Evolutionary conservation across 2,797 vertebrate genomes (phyloP), one percentile per base, ranked within the genome.

Genomic region (Pantherophis alleghaniensis): DNA sequence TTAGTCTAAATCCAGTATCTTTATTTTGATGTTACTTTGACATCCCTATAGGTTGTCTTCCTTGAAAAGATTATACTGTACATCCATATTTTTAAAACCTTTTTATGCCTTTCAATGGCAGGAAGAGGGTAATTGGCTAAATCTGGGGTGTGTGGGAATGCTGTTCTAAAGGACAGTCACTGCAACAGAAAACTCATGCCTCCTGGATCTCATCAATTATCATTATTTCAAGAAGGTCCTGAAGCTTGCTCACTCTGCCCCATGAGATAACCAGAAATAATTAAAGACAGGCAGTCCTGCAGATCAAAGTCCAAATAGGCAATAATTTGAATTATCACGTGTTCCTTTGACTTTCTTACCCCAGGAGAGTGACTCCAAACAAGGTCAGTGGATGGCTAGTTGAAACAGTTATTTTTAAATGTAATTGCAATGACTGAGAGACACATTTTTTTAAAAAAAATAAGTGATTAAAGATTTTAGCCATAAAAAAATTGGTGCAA

Each of bases 401-500:
- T 74, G 32, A 74, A 37, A 37, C 16, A 4, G 16, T 37, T 37
- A 16, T 74, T 74, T 74, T 74, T 74, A 74, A 37, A 37, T 74
- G 18, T 90, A 92, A 42, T 83, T 94, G 4, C 92, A 24, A 91
- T 0, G 5, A 20, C 51, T 87, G 22, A 53, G 55, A 90, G 37
- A 3, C 56, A 47, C 12, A 47, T 22, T 28, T 92, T 69, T 66
- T 59, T 59, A 0, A 59, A 24, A 14, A 87, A 20, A 57, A 57
- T 5, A 87, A 87, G 86, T 90, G 92, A 91, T 93, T 94, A 89
- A 59, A 93, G 93, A 95, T 96, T 95, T 96, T 95, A 90, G 93
- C 93, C 92, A 94, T 94, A 94, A 53, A 24, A 95, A 56, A 26
- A 28, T 86, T 12, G 32, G 37, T 26, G 32, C 11, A 13, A 24